Conservation (phyloP, 2,797 vertebrate species). For the Ctenopoma multispine region DNA sequence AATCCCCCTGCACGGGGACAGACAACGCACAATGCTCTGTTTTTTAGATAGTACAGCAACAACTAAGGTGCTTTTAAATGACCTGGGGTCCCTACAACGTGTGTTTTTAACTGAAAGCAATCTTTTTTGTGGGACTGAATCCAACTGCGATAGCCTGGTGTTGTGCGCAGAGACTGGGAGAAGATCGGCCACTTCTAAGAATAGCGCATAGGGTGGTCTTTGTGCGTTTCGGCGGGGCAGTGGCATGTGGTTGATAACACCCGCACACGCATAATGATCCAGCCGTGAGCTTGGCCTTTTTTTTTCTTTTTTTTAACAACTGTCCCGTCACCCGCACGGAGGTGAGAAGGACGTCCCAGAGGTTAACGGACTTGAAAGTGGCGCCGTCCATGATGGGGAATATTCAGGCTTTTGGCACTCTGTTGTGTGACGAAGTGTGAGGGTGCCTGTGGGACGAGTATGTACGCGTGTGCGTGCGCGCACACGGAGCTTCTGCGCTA, state of each 20-base stretch:
- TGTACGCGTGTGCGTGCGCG: slow-evolving; percentile 69
- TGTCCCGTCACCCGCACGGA: slow-evolving; percentile 55
- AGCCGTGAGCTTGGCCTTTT: slow-evolving; percentile 66
- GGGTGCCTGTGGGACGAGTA: slow-evolving; percentile 23
- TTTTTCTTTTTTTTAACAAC: slow-evolving; percentile 15
- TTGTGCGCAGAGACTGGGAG: slow-evolving; percentile 61
- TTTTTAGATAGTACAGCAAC: neutral
- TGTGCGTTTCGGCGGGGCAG: slow-evolving; percentile 83
- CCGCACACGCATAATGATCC: slow-evolving; percentile 45
- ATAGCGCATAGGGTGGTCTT: slow-evolving; percentile 84
- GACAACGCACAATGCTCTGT: slow-evolving; percentile 18
- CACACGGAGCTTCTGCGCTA: slow-evolving; percentile 80
- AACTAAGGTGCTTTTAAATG: slow-evolving; percentile 20
- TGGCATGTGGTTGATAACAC: slow-evolving; percentile 80
- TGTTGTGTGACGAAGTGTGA: slow-evolving; percentile 49
- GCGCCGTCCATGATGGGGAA: slow-evolving; percentile 63
- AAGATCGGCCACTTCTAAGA: slow-evolving; percentile 81
- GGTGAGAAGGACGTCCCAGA: slow-evolving; percentile 65
- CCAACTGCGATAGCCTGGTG: slow-evolving; percentile 36
- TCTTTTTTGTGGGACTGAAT: slow-evolving; percentile 11
- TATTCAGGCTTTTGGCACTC: slow-evolving; percentile 72
- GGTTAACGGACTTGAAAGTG: slow-evolving; percentile 69
- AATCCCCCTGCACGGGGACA: slow-evolving; percentile 19
- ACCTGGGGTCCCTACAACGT: neutral
- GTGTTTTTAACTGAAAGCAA: slow-evolving; percentile 6